Percentiles rank a stretch among this genome's conserved stretches.
Evolutionary conservation across 2,113 vertebrate species (phyloP).

Genomic region (Rhea pennata): DNA sequence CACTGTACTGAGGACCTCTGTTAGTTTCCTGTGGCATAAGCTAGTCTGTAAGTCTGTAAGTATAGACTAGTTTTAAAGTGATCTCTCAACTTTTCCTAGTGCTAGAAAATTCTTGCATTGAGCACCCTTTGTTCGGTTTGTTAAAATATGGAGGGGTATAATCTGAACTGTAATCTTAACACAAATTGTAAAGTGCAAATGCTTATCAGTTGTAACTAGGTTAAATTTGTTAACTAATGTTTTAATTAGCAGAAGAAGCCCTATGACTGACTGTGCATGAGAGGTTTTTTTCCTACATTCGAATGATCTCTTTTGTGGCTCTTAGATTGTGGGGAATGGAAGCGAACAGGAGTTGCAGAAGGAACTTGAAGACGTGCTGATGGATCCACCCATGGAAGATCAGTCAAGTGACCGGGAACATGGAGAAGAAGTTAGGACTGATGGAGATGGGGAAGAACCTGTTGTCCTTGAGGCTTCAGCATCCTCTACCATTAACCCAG

Average conservation of each 20-base stretch:
- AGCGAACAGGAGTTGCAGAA: conserved; percentile 96
- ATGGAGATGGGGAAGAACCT: conserved; percentile 79
- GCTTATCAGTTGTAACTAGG: background rate
- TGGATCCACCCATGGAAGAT: conserved; percentile 93
- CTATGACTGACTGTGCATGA: background rate
- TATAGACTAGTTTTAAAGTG: background rate
- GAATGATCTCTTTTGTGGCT: conserved; percentile 33
- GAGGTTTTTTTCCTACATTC: background rate
- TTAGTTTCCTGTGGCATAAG: background rate
- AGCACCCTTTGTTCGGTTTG: background rate
- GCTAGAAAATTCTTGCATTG: background rate
- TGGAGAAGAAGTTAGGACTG: conserved; percentile 71
- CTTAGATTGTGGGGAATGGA: conserved; percentile 96
- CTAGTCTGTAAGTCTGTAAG: background rate
- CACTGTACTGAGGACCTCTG: background rate
- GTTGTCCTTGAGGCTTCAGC: conserved; percentile 76
- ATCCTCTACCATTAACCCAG: conserved; percentile 81
- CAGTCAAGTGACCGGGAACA: conserved; percentile 72
- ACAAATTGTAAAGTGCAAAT: too few relatives aligned
- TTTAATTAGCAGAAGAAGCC: conserved; percentile 25
- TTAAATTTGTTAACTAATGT: conserved; percentile 30
- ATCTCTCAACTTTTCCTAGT: background rate
- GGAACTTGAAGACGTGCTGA: conserved; percentile 96
- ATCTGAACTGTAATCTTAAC: background rate
- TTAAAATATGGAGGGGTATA: background rate